Base-by-base conservation (phyloP, 2,888 invertebrate genomes). In the Himalopsyche kuldschensis region DNA sequence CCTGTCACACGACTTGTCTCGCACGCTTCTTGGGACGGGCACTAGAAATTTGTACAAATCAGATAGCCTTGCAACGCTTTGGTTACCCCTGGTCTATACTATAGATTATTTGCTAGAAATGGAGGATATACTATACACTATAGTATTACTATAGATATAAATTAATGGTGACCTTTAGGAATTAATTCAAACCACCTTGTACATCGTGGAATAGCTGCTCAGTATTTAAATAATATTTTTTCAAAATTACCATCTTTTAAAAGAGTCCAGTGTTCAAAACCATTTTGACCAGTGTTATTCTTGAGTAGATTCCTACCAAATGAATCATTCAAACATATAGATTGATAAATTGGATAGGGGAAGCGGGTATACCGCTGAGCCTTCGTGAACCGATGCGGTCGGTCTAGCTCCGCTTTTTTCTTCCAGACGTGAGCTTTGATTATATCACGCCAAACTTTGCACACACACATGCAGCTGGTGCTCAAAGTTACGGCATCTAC, bases 261-360 rank as follows among this genome's bases (percentile, higher is more conserved):
- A 47, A 91, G 86, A n/a, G 80, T 82, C 93, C 93, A 93, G 84
- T 91, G 80, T 30, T 88, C 88, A 4, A 89, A 88, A 1, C 88
- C 87, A 0, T 90, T 79, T 87, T 90, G 87, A 0, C 93, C 93
- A 84, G 90, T 92, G 83, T 90, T 90, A 88, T 93, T 93, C 87
- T 89, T 90, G 41, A 93, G 78, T 20, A 93, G 87, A 88, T 93
- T 93, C 47, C 87, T 89, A 75, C 89, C 88, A 82, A 92, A 91
- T 4, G 90, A 89, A 82, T 89, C 89, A 75, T 89, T 88, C 6
- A 88, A 85, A 85, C 90, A 90, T 63, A 91, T 89, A 11, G 87
- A 85, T 85, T 91, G 91, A 87, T 90, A 91, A 0, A 90, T 88
- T 41, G 88, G 87, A 91, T 91, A 92, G 0, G 90, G 88, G 11